Conservation (phyloP, 92 coral and sea anemone species). For the Parazoanthus darwini region DNA sequence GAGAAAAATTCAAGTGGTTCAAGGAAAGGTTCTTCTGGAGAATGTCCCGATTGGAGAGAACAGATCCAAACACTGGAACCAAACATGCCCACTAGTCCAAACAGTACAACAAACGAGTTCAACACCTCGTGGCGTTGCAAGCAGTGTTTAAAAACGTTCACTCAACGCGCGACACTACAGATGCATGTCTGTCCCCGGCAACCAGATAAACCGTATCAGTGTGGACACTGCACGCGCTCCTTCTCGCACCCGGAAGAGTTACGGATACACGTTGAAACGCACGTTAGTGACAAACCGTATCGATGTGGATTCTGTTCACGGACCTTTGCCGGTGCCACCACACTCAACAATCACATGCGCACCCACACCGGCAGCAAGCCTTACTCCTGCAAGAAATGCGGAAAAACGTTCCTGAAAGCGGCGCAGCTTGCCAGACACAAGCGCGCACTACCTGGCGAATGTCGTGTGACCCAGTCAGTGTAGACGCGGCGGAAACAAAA, state of each 20-base stretch:
- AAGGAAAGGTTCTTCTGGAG: not conserved
- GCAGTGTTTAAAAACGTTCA: constrained; percentile 91
- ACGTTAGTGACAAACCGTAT: constrained; percentile 89
- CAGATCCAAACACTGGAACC: not conserved
- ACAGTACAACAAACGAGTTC: constrained; percentile 49
- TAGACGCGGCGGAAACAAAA: too few relatives aligned
- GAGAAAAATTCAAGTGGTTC: not conserved
- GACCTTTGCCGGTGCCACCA: constrained; percentile 96
- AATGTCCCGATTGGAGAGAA: not conserved
- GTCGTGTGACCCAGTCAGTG: constrained; percentile 14
- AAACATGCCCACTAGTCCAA: not conserved
- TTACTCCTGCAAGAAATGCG: constrained; percentile 65
- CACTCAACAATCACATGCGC: constrained; percentile 95
- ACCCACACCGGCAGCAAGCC: constrained; percentile 94
- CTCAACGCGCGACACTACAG: constrained; percentile 88
- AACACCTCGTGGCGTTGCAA: constrained; percentile 87
- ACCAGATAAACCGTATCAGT: constrained; percentile 91
- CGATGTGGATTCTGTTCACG: constrained; percentile 98
- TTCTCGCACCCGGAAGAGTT: constrained; percentile 80
- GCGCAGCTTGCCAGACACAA: constrained; percentile 73
- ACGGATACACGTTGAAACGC: constrained; percentile 92
- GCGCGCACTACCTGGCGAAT: constrained; percentile 36
- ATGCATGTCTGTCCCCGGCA: constrained; percentile 88
- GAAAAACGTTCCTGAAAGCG: constrained; percentile 72
- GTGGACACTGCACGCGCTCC: constrained; percentile 91